Evolutionary conservation across 2,888 invertebrate genomes (phyloP), one percentile per base, ranked within the genome.

Genomic region (Tridacna gigas): DNA sequence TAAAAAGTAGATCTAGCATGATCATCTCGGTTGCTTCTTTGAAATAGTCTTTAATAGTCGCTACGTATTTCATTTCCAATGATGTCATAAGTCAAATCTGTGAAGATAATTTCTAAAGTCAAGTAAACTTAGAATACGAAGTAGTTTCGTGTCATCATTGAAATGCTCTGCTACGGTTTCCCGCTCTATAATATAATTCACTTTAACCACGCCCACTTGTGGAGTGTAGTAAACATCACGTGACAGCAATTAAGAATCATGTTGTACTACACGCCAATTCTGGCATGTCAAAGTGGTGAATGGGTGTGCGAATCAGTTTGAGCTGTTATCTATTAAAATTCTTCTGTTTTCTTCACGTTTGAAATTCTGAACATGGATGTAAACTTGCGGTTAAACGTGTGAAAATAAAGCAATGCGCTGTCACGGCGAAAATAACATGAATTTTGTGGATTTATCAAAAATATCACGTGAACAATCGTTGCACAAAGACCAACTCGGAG

Each of bases 141-240:
- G 37, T 37, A 37, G 7, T 37, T n/a, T 37, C 37, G 7, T 37
- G 37, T 7, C 2, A 7, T 4, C 2, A 4, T 37, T 37, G 7
- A 2, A 37, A 37, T 37, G 37, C 7, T 37, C 37, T 2, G 2
- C 37, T 5, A 1, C 22, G 13, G 15, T 51, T 71, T 71, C 71
- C 71, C 71, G 71, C 71, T 51, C 12, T 71, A 18, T 51, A 71
- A 12, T 22, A 51, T 37, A 51, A 71, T 71, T 51, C 71, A 71
- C 71, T 26, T 22, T n/a, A 80, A 86, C 86, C 80, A 77, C 89
- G 89, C 89, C 89, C 88, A 81, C 86, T n/a, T 51, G 47, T 47
- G 47, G 71, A 71, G 78, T 73, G 78, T 79, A 87, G 89, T 71
- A 71, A 71, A 71, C 26, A 51, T 74, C 85, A 82, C 85, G 82